Base-by-base conservation (phyloP, 2,888 invertebrate genomes). In the Pegoplata infirma region DNA sequence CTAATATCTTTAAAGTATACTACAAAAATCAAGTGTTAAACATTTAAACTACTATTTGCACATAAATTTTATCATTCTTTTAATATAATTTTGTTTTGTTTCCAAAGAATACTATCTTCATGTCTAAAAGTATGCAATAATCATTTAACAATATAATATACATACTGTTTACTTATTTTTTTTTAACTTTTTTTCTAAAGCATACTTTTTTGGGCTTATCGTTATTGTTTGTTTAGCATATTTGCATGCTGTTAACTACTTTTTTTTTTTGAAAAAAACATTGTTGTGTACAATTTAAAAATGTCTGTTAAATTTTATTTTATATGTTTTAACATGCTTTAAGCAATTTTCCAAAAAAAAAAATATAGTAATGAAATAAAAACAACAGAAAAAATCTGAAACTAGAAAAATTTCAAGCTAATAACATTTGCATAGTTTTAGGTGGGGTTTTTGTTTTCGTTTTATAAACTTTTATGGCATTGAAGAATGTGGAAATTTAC, bases 181-280 rank as follows among this genome's bases (percentile, higher is more conserved):
- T n/a, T 16, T 8, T 7, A n/a, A n/a, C 12, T 36, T 36, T 1
- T 36, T 5, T 12, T n/a, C 7, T 36, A 8, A 59, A 40, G 40
- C 17, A 47, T 23, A 32, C 47, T 47, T 49, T 61, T 58, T 47
- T 46, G 36, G 19, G n/a, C 36, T 61, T 67, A 16, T 58, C 64
- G 61, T 74, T 61, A 53, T 59, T 46, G 14, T 55, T 67, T 74
- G 53, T 47, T 67, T 74, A 67, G 67, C 67, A 71, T 61, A 71
- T 66, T 78, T 78, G 74, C 78, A 69, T 78, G 74, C 69, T 74
- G 69, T 59, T 63, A 78, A 78, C 73, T 66, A 66, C 47, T 44
- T 58, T 53, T 17, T n/a, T n/a, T n/a, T n/a, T n/a, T n/a, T n/a
- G n/a, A n/a, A n/a, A 49, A n/a, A n/a, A 59, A 69, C 58, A 78